phyloP scores from a whole-genome alignment of 1,140 invertebrate species.

The Rhynchophorus ferrugineus region DNA sequence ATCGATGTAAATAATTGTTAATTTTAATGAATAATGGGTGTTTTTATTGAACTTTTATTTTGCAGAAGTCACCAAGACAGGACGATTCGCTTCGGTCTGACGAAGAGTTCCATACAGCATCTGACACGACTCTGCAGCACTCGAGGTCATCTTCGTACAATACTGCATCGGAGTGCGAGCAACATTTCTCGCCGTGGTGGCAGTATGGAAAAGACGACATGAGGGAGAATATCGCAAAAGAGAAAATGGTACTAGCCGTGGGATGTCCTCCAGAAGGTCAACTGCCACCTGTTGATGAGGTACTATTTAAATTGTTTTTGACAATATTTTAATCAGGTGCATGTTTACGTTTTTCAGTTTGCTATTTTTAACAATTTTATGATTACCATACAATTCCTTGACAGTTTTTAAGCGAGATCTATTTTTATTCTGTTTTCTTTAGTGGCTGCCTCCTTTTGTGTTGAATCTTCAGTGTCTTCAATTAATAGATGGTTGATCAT shows the following conservation, averaged over 20 bases:
- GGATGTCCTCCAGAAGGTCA: slow-evolving; percentile 33
- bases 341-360: too few relatives aligned
- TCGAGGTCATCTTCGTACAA: slow-evolving; percentile 59
- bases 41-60: too few relatives aligned
- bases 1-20: slow-evolving; percentile 17
- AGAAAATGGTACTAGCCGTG: slow-evolving; percentile 41
- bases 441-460: too few relatives aligned
- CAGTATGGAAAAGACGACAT: slow-evolving; percentile 39
- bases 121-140: slow-evolving; percentile 57
- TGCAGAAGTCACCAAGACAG: slow-evolving; percentile 25
- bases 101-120: slow-evolving; percentile 62
- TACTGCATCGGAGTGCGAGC: slow-evolving; percentile 57
- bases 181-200: slow-evolving; percentile 47
- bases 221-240: slow-evolving; percentile 36
- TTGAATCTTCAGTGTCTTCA: too few relatives aligned
- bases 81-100: slow-evolving; percentile 39
- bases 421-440: background rate
- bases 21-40: too few relatives aligned
- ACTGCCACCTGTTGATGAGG: slow-evolving; percentile 33
- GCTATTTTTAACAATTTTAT: too few relatives aligned
- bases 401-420: background rate
- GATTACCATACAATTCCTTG: slow-evolving; percentile 11
- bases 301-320: too few relatives aligned
- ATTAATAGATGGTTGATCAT: too few relatives aligned
- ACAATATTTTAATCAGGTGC: slow-evolving; percentile 4